These are phyloP conservation scores for Perizoma affinitatum DNA, from an alignment of 2,888 invertebrate species.

Conservation along the genomic window DNA sequence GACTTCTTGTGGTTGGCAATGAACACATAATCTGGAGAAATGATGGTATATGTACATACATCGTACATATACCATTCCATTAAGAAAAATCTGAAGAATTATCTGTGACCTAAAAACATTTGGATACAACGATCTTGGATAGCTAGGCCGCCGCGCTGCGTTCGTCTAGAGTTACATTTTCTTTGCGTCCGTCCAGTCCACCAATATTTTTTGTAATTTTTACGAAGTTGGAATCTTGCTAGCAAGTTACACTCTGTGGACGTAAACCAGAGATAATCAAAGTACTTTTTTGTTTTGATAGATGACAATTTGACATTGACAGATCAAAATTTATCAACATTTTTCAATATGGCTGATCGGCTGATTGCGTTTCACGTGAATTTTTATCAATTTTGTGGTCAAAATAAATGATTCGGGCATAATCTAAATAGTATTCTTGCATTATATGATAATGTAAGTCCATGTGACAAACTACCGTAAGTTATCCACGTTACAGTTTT, in stretches of 20 bases:
- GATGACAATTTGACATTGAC: slow-evolving; percentile 35
- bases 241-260: not conserved
- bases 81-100: no score
- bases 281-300: not conserved
- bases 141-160: no score
- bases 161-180: no score
- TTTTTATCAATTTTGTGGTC: slow-evolving; percentile 59
- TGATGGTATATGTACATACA: no score
- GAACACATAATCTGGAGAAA: no score
- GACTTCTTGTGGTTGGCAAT: no score
- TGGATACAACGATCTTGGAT: no score
- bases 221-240: no score
- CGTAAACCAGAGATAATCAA: slow-evolving; percentile 15
- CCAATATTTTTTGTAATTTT: no score
- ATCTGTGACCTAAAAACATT: no score
- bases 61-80: no score
- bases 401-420: slow-evolving; percentile 51
- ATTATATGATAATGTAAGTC: slow-evolving; percentile 73
- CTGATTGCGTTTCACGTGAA: slow-evolving; percentile 65
- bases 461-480: slow-evolving; percentile 69
- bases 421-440: slow-evolving; percentile 62
- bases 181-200: no score
- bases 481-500: slow-evolving; percentile 49
- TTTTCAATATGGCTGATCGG: slow-evolving; percentile 74
- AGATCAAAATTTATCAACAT: slow-evolving; percentile 45